Base-by-base conservation (phyloP, 2,888 invertebrate species). In the Agriopis aurantiaria region DNA sequence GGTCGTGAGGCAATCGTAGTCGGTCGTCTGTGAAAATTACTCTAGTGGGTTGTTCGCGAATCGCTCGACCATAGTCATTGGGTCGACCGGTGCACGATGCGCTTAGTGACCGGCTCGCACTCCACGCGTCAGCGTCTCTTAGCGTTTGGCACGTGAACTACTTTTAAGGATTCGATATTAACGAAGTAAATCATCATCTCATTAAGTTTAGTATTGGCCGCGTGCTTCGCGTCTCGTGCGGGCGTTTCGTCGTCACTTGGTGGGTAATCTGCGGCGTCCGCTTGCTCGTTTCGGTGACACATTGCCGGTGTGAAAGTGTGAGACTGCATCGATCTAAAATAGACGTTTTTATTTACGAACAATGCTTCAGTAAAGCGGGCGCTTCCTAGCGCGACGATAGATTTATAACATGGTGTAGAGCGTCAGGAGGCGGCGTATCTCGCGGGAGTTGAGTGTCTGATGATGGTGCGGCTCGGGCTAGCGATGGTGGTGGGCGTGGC, bases 401-500 rank as follows among this genome's bases (percentile, higher is more conserved):
- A 75, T 72, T 68, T 72, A 73, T 73, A 73, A 71, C 65, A 75
- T 72, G 75, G 69, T 81, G 69, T 80, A 71, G 79, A 69, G 73
- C 64, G 64, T 62, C 55, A 73, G 68, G 67, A 71, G 74, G 62
- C 65, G 61, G 58, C 55, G 7, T 33, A 33, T 52, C 52, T 33
- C 11, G 52, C 52, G 40, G 33, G 63, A 17, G 41, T 41, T 69
- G 56, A 65, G 51, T 66, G 70, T 60, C 71, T 67, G 68, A 88
- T 73, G 72, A 95, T 95, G 95, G 95, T 94, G 76, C 88, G 90
- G 17, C 80, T 95, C 78, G 90, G 93, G 41, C 75, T 95, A 72
- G 94, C 95, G 73, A 94, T 95, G 94, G 94, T 94, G 69, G 94
- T 94, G 63, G 95, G 94, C 41, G 94, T 95, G 76, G 93, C 95